Evolutionary conservation across 92 coral and sea anemone species (phyloP), one percentile per base, ranked within the genome.

Genomic region (Meandrina meandrites): DNA sequence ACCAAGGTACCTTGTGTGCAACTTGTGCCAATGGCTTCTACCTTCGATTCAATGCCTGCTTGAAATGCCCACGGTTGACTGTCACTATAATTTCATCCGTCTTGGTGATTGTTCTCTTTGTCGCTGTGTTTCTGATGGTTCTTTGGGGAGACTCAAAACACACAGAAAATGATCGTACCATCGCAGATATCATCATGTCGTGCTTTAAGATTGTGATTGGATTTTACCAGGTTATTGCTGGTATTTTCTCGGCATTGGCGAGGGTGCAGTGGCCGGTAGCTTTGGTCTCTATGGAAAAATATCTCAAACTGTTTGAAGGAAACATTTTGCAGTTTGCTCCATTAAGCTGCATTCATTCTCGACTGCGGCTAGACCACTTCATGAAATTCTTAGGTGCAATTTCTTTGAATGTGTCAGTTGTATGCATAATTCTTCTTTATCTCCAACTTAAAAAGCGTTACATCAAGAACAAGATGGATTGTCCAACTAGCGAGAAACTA

Each of bases 111-210:
- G 79, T 87, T 10, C 22, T 85, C 28, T 92, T 92, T 80, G 87
- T 71, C 11, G 35, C 86, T 45, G 84, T 92, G 7, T 79, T 92
- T 28, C 72, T 84, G n/a, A 92, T 88, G 30, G 87, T 92, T 30
- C 27, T 89, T 50, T 76, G 90, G 90, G 94, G 94, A 8, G 94
- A 92, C 88, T 75, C 79, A 36, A 75, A 14, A 75, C 22, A 37
- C 6, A 22, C 79, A 17, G 79, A 31, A 32, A 40, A 40, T 6
- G 45, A 40, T 40, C 45, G 45, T 2, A 40, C 45, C 45, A 40
- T 40, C 45, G 45, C 45, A 40, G 45, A 40, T 40, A 40, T 40
- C 45, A 40, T 40, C 45, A 40, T 40, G 45, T 40, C 45, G 45
- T 40, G 45, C 45, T 40, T 40, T 40, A 40, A 40, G 45, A 40